phyloP scores from a whole-genome alignment of 2,113 vertebrate genomes.

The Sula dactylatra region DNA sequence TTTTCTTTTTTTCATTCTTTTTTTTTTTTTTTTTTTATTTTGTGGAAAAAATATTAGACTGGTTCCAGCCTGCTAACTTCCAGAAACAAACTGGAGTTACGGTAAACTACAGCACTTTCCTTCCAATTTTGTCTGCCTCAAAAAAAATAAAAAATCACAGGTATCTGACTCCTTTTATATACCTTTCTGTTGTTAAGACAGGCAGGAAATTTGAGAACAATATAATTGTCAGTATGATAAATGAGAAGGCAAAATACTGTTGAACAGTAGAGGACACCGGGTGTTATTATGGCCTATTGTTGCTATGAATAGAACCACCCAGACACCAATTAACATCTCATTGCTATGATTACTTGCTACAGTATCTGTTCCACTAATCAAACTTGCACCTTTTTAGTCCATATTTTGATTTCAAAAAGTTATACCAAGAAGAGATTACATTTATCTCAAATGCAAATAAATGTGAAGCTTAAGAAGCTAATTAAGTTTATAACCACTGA shows the following conservation, averaged over 20 bases:
- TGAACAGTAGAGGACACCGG: conserved; percentile 62
- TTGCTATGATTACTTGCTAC: conserved; percentile 72
- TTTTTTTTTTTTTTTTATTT: background rate
- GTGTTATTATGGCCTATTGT: conserved; percentile 68
- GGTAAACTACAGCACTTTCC: background rate
- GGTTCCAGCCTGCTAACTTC: background rate
- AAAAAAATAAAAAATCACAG: background rate
- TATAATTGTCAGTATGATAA: conserved; percentile 71
- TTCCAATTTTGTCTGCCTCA: background rate
- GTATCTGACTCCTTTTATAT: conserved; percentile 25
- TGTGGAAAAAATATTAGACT: background rate
- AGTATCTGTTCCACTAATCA: conserved; percentile 75
- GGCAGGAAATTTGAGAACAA: conserved; percentile 58
- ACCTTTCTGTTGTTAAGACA: conserved; percentile 56
- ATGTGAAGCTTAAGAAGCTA: conserved; percentile 69
- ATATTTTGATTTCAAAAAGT: conserved; percentile 78
- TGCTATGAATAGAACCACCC: conserved; percentile 74
- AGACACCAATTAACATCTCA: conserved; percentile 78
- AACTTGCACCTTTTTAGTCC: conserved; percentile 64
- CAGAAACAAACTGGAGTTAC: background rate
- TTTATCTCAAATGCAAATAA: conserved; percentile 74
- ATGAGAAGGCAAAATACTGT: conserved; percentile 54
- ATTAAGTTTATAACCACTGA: conserved; percentile 76
- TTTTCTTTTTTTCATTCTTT: background rate
- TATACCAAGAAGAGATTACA: conserved; percentile 66